These are phyloP conservation scores for Catharus bicknelli DNA, from an alignment of 2,113 vertebrate species.

Conservation along the genomic window DNA sequence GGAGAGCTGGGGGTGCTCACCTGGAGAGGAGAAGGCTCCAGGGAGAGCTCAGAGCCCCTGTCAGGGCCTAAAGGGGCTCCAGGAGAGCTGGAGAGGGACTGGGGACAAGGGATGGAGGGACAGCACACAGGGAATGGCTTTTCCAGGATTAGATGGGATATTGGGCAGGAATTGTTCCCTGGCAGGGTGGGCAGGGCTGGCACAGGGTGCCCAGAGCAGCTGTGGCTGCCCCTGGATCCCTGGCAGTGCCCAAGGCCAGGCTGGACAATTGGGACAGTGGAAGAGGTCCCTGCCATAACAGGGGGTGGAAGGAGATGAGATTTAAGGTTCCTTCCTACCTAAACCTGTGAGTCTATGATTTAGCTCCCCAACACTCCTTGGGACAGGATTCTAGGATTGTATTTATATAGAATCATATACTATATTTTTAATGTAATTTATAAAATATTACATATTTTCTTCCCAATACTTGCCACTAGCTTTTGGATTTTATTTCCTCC, in stretches of 20 bases:
- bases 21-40: fast-evolving
- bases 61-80: neutral
- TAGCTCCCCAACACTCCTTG: neutral
- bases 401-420: neutral
- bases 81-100: neutral
- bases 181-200: neutral
- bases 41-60: fast-evolving
- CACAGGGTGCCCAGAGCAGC: neutral
- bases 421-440: neutral
- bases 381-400: neutral
- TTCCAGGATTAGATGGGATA: neutral
- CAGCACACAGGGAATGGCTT: neutral
- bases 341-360: neutral
- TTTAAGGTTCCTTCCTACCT: neutral
- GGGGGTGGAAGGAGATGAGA: fast-evolving
- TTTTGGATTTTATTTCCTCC: neutral
- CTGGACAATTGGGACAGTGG: neutral
- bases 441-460: neutral
- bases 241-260: neutral
- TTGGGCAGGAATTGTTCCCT: neutral
- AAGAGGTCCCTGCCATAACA: neutral
- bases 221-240: neutral
- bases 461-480: neutral
- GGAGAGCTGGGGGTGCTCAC: neutral
- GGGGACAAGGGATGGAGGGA: neutral